Conservation (phyloP, 2,888 invertebrate genomes). For the Callyntrura guangdongensis region DNA sequence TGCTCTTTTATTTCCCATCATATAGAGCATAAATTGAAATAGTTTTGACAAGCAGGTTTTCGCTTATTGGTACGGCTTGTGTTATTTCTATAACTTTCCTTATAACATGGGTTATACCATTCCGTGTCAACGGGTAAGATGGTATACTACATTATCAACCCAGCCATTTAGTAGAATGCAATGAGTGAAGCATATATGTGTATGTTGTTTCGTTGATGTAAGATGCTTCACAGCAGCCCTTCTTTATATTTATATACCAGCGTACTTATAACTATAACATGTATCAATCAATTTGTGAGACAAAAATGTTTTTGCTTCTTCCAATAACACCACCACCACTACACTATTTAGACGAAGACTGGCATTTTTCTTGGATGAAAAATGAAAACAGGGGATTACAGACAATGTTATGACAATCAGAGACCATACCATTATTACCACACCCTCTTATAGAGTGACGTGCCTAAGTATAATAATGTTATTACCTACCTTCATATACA, state of each 20-base stretch:
- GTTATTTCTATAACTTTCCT: neutral
- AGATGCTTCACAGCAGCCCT: neutral
- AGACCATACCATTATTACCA: constrained; percentile 72
- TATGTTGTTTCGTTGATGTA: neutral
- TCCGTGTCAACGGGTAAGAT: neutral
- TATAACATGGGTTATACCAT: neutral
- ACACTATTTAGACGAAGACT: constrained; percentile 62
- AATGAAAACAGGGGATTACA: constrained; percentile 77
- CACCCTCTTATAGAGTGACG: constrained; percentile 54
- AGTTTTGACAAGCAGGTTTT: constrained; percentile 61
- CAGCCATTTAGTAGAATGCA: no score
- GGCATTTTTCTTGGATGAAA: constrained; percentile 69
- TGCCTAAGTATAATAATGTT: constrained; percentile 8
- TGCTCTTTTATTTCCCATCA: constrained; percentile 14
- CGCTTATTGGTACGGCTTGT: constrained; percentile 19
- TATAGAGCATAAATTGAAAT: constrained; percentile 30
- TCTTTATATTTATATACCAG: neutral
- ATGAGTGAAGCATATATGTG: no score
- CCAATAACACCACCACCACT: constrained; percentile 54
- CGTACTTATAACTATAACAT: neutral
- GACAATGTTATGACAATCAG: constrained; percentile 78
- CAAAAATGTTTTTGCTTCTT: constrained; percentile 25
- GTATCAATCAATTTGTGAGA: constrained; percentile 72
- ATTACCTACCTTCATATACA: constrained; percentile 4
- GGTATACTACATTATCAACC: neutral